Conservation (phyloP, 2,797 vertebrate genomes). For the Protonibea diacanthus region DNA sequence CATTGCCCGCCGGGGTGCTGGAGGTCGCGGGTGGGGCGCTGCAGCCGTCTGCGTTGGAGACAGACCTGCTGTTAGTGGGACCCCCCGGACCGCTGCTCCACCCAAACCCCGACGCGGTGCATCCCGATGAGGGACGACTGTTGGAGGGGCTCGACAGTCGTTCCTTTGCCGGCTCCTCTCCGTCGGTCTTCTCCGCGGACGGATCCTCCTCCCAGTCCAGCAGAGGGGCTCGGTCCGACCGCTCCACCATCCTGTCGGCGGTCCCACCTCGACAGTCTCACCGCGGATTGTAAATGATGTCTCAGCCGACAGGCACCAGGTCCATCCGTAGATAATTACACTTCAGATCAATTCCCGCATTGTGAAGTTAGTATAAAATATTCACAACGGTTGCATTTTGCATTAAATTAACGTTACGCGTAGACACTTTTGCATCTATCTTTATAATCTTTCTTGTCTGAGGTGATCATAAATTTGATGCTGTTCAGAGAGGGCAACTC, state of each 20-base stretch:
- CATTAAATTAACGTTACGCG: not conserved
- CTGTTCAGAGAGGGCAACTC: constrained; percentile 76
- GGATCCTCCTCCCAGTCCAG: constrained; percentile 93
- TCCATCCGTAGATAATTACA: constrained; percentile 68
- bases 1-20: constrained; percentile 43
- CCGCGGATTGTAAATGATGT: constrained; percentile 67
- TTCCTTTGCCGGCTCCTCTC: constrained; percentile 54
- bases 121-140: constrained; percentile 69
- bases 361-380: constrained; percentile 45
- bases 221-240: constrained; percentile 92
- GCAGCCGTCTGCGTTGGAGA: constrained; percentile 64
- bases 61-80: constrained; percentile 60
- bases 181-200: constrained; percentile 74
- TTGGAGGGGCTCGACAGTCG: constrained; percentile 71
- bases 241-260: constrained; percentile 87
- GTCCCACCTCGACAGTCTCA: constrained; percentile 78
- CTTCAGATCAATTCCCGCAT: constrained; percentile 52
- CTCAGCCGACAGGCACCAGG: constrained; percentile 67
- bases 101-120: constrained; percentile 72
- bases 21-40: constrained; percentile 73
- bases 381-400: constrained; percentile 40
- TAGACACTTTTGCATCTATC: constrained; percentile 12
- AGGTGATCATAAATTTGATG: constrained; percentile 73
- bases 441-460: constrained; percentile 53
- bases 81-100: constrained; percentile 79